Percentiles rank a stretch among this genome's conserved stretches.
phyloP scores from a whole-genome alignment of 2,888 invertebrate genomes.

The Blastobasis lacticolella region DNA sequence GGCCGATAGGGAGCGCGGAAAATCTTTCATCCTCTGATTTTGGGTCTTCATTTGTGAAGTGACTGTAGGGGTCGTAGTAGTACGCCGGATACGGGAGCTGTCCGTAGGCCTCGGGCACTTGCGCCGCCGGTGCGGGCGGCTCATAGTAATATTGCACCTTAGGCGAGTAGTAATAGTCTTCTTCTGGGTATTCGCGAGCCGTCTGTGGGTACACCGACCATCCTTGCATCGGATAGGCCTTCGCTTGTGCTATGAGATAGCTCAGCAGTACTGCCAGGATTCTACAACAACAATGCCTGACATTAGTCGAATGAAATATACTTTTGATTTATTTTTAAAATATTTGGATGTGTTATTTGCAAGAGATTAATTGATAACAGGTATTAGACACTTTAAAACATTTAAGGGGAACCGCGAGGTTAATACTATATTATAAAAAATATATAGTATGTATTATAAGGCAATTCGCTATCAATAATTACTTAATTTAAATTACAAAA shows the following conservation, averaged over 20 bases:
- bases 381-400: too few relatives aligned
- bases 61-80: conserved; percentile 64
- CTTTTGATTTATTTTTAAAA: too few relatives aligned
- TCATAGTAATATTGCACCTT: conserved; percentile 67
- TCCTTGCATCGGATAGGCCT: conserved; percentile 56
- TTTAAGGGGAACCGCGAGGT: too few relatives aligned
- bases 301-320: too few relatives aligned
- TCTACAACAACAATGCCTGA: conserved; percentile 36
- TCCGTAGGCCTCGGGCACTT: conserved; percentile 51
- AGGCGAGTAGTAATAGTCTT: conserved; percentile 74
- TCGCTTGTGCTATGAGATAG: conserved; percentile 63
- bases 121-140: conserved; percentile 40
- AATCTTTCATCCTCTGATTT: conserved; percentile 76
- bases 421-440: too few relatives aligned
- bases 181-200: conserved; percentile 66
- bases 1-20: conserved; percentile 77
- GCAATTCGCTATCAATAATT: too few relatives aligned
- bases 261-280: conserved; percentile 54
- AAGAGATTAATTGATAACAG: too few relatives aligned
- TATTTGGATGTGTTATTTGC: too few relatives aligned
- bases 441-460: too few relatives aligned
- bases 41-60: conserved; percentile 74
- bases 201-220: conserved; percentile 69
- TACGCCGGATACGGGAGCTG: conserved; percentile 54
- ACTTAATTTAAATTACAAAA: too few relatives aligned